Evolutionary conservation across 2,113 vertebrate species (phyloP).

Genomic region (Rhinogobius similis): DNA sequence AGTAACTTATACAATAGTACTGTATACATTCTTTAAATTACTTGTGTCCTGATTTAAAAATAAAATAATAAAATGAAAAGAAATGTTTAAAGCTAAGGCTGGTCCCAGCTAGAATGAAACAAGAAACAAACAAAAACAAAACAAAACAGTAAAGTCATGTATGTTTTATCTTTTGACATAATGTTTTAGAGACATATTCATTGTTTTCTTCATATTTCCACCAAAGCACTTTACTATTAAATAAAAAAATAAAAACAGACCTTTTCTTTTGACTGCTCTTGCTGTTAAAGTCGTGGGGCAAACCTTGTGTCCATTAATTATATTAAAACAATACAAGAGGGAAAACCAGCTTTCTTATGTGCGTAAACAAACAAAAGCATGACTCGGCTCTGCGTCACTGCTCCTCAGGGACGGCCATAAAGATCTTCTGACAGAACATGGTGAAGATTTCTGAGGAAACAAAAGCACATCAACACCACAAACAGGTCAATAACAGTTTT

Average conservation of each 20-base stretch:
- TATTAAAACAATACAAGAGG: background rate
- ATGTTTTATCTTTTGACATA: background rate
- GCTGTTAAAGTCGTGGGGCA: too few species aligned
- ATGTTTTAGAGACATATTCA: background rate
- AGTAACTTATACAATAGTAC: constrained; percentile 5
- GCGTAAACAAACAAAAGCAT: constrained; percentile 46
- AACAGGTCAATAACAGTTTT: background rate
- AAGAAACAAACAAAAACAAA: background rate
- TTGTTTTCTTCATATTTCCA: background rate
- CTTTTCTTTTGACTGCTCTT: background rate
- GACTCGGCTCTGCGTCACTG: constrained; percentile 23
- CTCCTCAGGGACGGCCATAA: constrained; percentile 78
- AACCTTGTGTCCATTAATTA: background rate
- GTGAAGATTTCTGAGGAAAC: constrained; percentile 76
- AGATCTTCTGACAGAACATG: constrained; percentile 79
- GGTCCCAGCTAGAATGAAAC: background rate
- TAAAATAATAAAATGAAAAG: background rate
- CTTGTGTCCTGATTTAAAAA: constrained; percentile 11
- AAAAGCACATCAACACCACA: background rate
- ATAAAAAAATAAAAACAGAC: too few species aligned
- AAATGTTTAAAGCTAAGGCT: background rate
- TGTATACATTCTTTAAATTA: constrained; percentile 23
- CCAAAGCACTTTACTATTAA: background rate
- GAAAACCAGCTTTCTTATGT: background rate
- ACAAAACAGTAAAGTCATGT: background rate